Conservation (phyloP, 2,797 vertebrate genomes). For the Ceryle rudis region DNA sequence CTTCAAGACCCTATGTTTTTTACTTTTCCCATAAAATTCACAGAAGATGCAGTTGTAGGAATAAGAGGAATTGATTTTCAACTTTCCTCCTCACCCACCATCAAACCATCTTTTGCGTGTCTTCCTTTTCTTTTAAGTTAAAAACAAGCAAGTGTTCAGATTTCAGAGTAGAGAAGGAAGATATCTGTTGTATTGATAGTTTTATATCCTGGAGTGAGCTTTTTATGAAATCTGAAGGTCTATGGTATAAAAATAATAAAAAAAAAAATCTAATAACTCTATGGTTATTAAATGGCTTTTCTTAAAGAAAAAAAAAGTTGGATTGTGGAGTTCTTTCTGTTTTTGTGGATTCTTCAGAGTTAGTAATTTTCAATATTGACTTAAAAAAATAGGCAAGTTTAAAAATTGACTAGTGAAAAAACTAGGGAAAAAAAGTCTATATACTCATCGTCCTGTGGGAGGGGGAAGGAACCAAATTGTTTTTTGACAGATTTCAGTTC, state of each 20-base stretch:
- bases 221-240: background rate
- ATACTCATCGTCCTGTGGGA: background rate
- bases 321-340: background rate
- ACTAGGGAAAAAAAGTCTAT: background rate
- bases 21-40: background rate
- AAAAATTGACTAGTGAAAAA: background rate
- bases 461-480: background rate
- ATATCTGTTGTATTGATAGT: background rate
- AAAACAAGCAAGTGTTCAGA: background rate
- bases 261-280: background rate
- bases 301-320: background rate
- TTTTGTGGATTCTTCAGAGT: background rate
- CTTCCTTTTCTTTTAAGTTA: background rate
- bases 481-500: background rate
- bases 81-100: background rate
- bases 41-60: background rate
- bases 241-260: background rate
- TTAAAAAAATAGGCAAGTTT: background rate
- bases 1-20: background rate
- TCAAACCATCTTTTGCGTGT: background rate
- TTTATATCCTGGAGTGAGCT: background rate
- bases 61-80: background rate
- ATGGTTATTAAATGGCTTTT: background rate
- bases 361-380: background rate
- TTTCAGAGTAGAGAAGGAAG: background rate